Evolutionary conservation across 2,888 invertebrate genomes (phyloP).

Genomic region (Epirrhoe tristata): DNA sequence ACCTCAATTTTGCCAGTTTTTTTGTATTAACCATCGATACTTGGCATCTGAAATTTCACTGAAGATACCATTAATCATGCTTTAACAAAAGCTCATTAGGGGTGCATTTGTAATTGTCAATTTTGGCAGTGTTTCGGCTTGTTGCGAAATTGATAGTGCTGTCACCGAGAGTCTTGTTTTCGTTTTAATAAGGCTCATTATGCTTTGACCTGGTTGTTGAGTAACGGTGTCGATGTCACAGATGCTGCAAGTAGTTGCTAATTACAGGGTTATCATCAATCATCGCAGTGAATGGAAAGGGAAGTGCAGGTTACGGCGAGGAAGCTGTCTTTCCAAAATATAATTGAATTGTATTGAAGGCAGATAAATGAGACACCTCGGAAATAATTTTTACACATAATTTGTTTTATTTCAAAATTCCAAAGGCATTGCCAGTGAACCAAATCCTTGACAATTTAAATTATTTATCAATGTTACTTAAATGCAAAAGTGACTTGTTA

Average conservation of each 20-base stretch:
- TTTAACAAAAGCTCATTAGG: slow-evolving; percentile 77
- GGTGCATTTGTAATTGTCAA: slow-evolving; percentile 80
- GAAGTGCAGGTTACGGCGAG: slow-evolving; percentile 40
- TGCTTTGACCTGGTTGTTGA: slow-evolving; percentile 46
- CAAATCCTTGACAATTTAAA: slow-evolving; percentile 1
- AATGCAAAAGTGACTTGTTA: not conserved
- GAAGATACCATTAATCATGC: slow-evolving; percentile 72
- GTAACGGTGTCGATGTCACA: slow-evolving; percentile 55
- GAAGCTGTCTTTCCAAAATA: slow-evolving; percentile 38
- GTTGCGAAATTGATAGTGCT: slow-evolving; percentile 47
- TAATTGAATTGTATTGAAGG: slow-evolving; percentile 45
- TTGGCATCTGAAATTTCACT: slow-evolving; percentile 58
- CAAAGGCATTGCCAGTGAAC: not conserved
- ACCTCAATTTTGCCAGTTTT: slow-evolving; percentile 23
- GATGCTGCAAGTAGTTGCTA: slow-evolving; percentile 65
- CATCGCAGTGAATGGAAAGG: slow-evolving; percentile 59
- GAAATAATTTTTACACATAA: slow-evolving; percentile 40
- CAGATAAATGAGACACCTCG: slow-evolving; percentile 32
- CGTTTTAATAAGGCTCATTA: slow-evolving; percentile 55
- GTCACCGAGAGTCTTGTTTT: slow-evolving; percentile 52
- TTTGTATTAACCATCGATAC: slow-evolving; percentile 33
- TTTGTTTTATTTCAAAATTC: slow-evolving; percentile 19
- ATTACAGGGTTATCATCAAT: slow-evolving; percentile 77
- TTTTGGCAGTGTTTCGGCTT: slow-evolving; percentile 63
- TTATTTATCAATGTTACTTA: not conserved